These are phyloP conservation scores for Odocoileus hemionus DNA, from an alignment of 2,113 vertebrate species.

Conservation along the genomic window DNA sequence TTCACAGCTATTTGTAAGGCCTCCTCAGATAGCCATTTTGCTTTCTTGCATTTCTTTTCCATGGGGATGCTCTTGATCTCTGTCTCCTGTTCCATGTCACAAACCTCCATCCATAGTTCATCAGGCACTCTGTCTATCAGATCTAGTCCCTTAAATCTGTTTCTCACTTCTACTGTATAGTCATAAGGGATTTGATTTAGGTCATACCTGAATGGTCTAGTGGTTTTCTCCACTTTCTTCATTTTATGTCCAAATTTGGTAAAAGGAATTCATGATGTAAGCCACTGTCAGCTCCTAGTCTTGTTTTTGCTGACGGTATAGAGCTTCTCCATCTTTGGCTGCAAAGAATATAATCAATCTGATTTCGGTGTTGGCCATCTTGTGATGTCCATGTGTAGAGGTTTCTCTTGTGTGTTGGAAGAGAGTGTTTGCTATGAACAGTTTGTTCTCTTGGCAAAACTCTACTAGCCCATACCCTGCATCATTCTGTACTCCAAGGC, in stretches of 20 bases:
- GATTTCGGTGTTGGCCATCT: neutral
- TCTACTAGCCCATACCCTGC: neutral
- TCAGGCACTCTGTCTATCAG: neutral
- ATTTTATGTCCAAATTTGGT: neutral
- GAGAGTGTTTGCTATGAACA: accelerated
- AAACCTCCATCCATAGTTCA: neutral
- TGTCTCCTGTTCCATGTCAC: neutral
- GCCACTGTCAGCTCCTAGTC: neutral
- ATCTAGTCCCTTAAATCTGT: neutral
- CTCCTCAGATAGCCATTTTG: neutral
- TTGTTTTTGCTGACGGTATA: neutral
- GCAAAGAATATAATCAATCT: neutral
- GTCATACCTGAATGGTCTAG: neutral
- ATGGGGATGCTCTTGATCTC: neutral
- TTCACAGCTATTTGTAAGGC: neutral
- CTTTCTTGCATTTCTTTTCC: neutral
- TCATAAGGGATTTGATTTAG: neutral
- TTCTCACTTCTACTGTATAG: neutral
- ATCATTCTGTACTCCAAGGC: neutral
- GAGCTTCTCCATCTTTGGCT: neutral
- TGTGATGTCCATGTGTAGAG: neutral
- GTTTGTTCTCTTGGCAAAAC: neutral
- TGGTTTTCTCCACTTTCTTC: neutral
- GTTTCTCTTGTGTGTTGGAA: neutral
- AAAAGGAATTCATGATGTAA: neutral